A percentile compares a stretch with the other conserved stretches of the same genome.
phyloP scores from a whole-genome alignment of 2,888 invertebrate species.

The Polia nebulosa region DNA sequence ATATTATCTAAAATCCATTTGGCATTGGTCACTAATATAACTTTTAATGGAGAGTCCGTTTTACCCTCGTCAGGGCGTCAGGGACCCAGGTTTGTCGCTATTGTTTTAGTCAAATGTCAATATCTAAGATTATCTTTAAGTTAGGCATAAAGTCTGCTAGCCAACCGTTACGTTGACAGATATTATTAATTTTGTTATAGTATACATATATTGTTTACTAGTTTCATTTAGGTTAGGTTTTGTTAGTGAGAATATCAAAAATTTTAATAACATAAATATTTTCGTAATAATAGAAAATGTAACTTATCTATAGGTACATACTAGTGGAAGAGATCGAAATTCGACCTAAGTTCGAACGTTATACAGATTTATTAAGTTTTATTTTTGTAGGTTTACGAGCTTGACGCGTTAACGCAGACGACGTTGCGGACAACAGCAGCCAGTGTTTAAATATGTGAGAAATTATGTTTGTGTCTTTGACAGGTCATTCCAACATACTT shows the following conservation, averaged over 20 bases:
- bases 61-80: slow-evolving; percentile 73
- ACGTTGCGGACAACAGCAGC: too few species aligned
- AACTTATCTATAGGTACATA: too few species aligned
- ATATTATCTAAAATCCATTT: slow-evolving; percentile 70
- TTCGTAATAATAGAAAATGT: neutral
- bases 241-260: neutral
- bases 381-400: too few species aligned
- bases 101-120: slow-evolving; percentile 69
- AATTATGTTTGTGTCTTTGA: neutral
- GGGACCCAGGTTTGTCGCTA: slow-evolving; percentile 54
- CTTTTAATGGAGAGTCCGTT: slow-evolving; percentile 71
- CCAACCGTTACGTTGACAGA: slow-evolving; percentile 17
- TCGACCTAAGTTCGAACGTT: too few species aligned
- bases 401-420: too few species aligned
- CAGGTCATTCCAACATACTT: too few species aligned
- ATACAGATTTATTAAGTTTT: too few species aligned
- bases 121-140: slow-evolving; percentile 56
- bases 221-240: neutral
- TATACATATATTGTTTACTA: slow-evolving; percentile 4
- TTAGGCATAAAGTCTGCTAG: slow-evolving; percentile 25
- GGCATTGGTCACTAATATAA: slow-evolving; percentile 76
- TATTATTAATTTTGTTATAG: slow-evolving; percentile 49
- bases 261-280: neutral
- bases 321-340: too few species aligned
- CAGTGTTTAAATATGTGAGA: neutral